Percentiles rank a stretch among this genome's conserved stretches.
These are phyloP conservation scores for Anisognathus igniventris DNA, from an alignment of 2,797 vertebrate genomes.

Conservation along the genomic window DNA sequence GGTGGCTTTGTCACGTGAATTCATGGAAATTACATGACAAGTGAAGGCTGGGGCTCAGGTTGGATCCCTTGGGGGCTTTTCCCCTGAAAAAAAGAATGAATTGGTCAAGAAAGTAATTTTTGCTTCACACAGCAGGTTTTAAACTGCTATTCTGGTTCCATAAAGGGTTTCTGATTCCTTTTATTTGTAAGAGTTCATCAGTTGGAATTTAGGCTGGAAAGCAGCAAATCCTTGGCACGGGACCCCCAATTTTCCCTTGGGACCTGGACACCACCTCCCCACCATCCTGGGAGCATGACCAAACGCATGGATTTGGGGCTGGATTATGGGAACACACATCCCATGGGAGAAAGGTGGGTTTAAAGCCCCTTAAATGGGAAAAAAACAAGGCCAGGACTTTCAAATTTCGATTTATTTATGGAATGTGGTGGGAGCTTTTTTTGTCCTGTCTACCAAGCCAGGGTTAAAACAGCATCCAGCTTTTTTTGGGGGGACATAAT, in stretches of 20 bases:
- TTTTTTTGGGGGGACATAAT: not conserved
- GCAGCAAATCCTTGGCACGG: not conserved
- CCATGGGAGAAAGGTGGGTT: not conserved
- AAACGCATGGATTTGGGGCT: not conserved
- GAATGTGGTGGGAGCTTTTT: not conserved
- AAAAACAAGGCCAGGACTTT: not conserved
- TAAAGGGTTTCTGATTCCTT: not conserved
- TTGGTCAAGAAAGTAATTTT: rapidly evolving
- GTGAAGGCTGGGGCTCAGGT: not conserved
- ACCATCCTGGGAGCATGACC: not conserved
- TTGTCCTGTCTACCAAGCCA: rapidly evolving
- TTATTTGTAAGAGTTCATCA: not conserved
- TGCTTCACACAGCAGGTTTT: not conserved
- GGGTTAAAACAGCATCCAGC: not conserved
- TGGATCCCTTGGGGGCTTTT: rapidly evolving
- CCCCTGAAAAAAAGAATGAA: not conserved
- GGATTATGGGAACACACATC: not conserved
- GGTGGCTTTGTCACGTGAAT: rapidly evolving
- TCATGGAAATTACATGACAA: rapidly evolving
- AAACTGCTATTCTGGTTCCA: not conserved
- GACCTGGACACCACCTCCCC: not conserved
- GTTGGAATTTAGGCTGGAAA: not conserved
- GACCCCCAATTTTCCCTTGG: rapidly evolving
- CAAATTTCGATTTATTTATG: rapidly evolving
- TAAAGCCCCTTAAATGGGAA: not conserved